Evolutionary conservation across 2,113 vertebrate species (phyloP).

Genomic region (Serilophus lunatus): DNA sequence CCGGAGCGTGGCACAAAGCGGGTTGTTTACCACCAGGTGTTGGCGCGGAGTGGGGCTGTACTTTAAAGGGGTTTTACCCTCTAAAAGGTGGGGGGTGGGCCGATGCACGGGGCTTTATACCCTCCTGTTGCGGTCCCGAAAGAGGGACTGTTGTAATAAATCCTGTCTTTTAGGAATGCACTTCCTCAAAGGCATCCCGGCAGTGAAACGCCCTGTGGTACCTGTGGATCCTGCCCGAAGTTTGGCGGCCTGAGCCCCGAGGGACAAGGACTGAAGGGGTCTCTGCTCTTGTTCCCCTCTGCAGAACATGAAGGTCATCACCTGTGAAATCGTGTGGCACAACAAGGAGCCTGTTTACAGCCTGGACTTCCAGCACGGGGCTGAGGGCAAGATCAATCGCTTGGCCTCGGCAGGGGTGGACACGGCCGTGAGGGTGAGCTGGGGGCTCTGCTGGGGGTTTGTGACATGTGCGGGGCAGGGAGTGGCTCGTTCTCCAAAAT

Average conservation of each 20-base stretch:
- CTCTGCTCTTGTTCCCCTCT: not conserved
- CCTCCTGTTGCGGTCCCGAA: accelerated
- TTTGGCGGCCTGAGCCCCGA: not conserved
- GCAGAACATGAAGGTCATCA: conserved; percentile 91
- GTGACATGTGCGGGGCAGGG: too few species aligned
- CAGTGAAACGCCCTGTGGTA: accelerated
- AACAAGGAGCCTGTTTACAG: conserved; percentile 98
- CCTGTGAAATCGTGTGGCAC: conserved; percentile 97
- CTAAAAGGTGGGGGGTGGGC: too few species aligned
- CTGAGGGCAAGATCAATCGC: conserved; percentile 78
- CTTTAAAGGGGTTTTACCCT: not conserved
- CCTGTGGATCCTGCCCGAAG: accelerated
- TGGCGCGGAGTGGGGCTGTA: too few species aligned
- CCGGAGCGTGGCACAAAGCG: not conserved
- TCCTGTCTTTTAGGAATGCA: accelerated
- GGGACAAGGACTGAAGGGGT: not conserved
- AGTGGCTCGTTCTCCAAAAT: too few species aligned
- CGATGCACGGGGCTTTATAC: not conserved
- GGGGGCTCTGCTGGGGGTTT: too few species aligned
- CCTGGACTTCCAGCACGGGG: conserved; percentile 90
- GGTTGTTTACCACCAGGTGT: too few species aligned
- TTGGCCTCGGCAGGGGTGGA: conserved; percentile 94
- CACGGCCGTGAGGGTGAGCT: conserved; percentile 86
- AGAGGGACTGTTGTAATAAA: not conserved
- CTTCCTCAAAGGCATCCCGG: not conserved